Percentiles rank a stretch among this genome's conserved stretches.
These are phyloP conservation scores for Cryptomyrus ogoouensis DNA, from an alignment of 2,113 vertebrate genomes.

Conservation along the genomic window DNA sequence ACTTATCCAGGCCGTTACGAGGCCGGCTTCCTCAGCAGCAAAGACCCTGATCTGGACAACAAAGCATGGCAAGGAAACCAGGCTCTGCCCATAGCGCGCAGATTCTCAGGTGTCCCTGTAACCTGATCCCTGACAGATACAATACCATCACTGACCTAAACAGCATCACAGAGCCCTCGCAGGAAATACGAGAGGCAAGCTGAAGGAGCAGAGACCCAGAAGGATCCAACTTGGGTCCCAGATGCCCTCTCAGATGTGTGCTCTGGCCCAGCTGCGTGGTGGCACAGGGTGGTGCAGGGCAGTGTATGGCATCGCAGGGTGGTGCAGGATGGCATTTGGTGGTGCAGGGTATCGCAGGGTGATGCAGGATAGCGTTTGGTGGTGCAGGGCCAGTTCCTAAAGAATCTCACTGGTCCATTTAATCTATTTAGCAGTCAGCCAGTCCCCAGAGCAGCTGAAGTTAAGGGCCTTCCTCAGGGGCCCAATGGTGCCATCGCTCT, in stretches of 20 bases:
- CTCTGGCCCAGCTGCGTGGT: background rate
- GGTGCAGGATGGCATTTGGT: too few species aligned
- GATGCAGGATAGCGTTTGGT: too few species aligned
- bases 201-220: background rate
- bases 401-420: background rate
- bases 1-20: background rate
- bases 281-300: too few species aligned
- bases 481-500: background rate
- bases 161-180: background rate
- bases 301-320: fast-evolving
- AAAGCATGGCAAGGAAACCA: background rate
- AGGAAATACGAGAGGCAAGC: background rate
- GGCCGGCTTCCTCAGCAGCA: background rate
- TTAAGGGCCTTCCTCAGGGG: background rate
- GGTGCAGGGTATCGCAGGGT: too few species aligned
- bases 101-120: background rate
- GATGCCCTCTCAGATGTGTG: background rate
- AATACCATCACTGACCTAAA: background rate
- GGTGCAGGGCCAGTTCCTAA: background rate
- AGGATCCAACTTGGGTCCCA: background rate
- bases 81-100: background rate
- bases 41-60: background rate
- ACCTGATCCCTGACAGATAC: background rate
- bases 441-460: background rate
- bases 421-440: background rate